phyloP scores from a whole-genome alignment of 2,797 vertebrate species.

The Prunella strophiata region DNA sequence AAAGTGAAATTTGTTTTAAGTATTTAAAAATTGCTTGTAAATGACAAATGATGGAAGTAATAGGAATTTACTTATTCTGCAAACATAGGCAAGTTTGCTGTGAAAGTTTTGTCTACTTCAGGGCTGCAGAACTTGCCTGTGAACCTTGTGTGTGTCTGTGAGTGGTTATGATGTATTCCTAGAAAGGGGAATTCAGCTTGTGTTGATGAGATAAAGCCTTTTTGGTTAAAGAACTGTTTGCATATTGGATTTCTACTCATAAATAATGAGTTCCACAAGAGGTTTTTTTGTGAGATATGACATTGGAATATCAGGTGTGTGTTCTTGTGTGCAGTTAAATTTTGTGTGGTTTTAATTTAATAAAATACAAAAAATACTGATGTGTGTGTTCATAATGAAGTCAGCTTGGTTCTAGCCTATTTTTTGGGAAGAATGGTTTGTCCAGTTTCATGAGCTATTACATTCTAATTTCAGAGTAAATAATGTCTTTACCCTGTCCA shows the following conservation, averaged over 20 bases:
- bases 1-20: constrained; percentile 66
- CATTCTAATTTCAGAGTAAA: background rate
- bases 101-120: constrained; percentile 35
- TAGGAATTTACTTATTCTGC: constrained; percentile 24
- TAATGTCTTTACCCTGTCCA: background rate
- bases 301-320: constrained; percentile 32
- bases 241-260: constrained; percentile 55
- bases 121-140: constrained; percentile 41
- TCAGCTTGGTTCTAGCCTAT: background rate
- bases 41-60: constrained; percentile 27
- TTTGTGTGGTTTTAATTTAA: constrained; percentile 68
- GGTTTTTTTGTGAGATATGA: constrained; percentile 35
- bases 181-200: constrained; percentile 53
- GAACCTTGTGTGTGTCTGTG: constrained; percentile 42
- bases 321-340: constrained; percentile 51
- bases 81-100: constrained; percentile 21
- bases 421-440: background rate
- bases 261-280: constrained; percentile 18
- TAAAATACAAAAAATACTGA: constrained; percentile 41
- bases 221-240: constrained; percentile 62
- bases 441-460: background rate
- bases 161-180: constrained; percentile 59
- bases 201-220: constrained; percentile 56
- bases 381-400: constrained; percentile 9
- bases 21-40: constrained; percentile 69